phyloP scores from a whole-genome alignment of 2,113 vertebrate species.

The Hippotragus niger region DNA sequence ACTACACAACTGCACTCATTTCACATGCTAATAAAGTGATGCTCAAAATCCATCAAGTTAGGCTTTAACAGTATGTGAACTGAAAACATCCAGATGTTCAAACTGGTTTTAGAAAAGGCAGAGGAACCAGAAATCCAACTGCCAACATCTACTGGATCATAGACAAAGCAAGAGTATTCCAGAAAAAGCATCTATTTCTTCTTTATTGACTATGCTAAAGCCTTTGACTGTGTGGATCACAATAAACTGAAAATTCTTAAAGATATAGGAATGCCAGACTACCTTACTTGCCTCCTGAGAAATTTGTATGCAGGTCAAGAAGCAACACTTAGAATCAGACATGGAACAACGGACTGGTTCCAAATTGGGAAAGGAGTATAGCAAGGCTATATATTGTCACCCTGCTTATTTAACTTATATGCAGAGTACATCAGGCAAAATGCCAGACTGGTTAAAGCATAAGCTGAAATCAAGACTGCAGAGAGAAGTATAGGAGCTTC shows the following conservation, averaged over 20 bases:
- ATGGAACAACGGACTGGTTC: accelerated
- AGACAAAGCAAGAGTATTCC: background rate
- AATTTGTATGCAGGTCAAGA: background rate
- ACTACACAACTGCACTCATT: background rate
- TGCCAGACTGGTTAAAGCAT: background rate
- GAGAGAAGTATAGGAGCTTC: background rate
- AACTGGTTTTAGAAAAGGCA: background rate
- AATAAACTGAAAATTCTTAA: background rate
- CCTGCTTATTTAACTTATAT: background rate
- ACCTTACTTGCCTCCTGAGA: background rate
- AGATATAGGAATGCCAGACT: background rate
- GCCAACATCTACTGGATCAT: background rate
- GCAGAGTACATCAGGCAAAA: background rate
- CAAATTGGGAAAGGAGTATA: background rate
- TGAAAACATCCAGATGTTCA: background rate
- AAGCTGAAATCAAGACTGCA: background rate
- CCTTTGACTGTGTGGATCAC: background rate
- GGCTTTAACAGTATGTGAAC: background rate
- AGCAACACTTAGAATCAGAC: background rate
- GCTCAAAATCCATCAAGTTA: background rate
- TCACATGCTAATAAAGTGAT: background rate
- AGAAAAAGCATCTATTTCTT: background rate
- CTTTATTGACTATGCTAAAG: background rate
- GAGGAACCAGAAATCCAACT: background rate
- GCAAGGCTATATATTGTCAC: background rate